A percentile compares a stretch with the other conserved stretches of the same genome.
Evolutionary conservation across 2,888 invertebrate genomes (phyloP).

Genomic region (Aspidiotus rigidus): DNA sequence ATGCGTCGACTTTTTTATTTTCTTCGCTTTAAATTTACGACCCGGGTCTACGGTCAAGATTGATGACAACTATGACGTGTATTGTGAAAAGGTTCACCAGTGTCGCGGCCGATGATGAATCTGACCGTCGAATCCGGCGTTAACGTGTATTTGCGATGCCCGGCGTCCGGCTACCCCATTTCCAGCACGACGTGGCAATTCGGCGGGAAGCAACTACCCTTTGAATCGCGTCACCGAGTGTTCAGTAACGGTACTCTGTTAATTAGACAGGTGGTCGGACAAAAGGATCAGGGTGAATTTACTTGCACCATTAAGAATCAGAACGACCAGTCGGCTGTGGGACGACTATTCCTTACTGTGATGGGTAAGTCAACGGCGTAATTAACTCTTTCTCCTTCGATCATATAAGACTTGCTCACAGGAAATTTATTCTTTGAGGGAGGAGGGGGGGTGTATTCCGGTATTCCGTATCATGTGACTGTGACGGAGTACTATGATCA

Average conservation of each 20-base stretch:
- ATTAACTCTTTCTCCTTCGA: no score
- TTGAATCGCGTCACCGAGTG: slow-evolving; percentile 44
- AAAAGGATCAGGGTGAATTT: slow-evolving; percentile 47
- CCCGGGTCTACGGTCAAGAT: not conserved
- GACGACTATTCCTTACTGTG: slow-evolving; percentile 44
- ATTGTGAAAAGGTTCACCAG: slow-evolving; percentile 44
- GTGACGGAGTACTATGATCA: no score
- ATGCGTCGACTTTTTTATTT: not conserved
- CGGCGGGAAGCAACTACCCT: slow-evolving; percentile 44
- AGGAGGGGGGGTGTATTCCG: no score
- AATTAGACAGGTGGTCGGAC: slow-evolving; percentile 44
- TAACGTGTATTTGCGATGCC: slow-evolving; percentile 45
- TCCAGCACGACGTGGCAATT: slow-evolving; percentile 46
- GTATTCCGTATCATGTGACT: no score
- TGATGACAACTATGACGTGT: slow-evolving; percentile 3
- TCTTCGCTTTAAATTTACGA: slow-evolving; percentile 1
- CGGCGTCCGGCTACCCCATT: slow-evolving; percentile 50
- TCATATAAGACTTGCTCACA: no score
- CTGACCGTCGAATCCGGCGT: slow-evolving; percentile 47
- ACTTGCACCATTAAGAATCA: slow-evolving; percentile 45
- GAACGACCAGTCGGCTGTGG: slow-evolving; percentile 44
- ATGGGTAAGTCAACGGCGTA: slow-evolving; percentile 42
- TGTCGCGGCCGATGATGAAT: slow-evolving; percentile 46
- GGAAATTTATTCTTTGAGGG: no score
- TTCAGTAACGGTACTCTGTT: slow-evolving; percentile 45